A percentile compares a stretch with the other conserved stretches of the same genome.
These are phyloP conservation scores for Rugalucina vietnamica DNA, from an alignment of 2,888 invertebrate species.

Conservation along the genomic window DNA sequence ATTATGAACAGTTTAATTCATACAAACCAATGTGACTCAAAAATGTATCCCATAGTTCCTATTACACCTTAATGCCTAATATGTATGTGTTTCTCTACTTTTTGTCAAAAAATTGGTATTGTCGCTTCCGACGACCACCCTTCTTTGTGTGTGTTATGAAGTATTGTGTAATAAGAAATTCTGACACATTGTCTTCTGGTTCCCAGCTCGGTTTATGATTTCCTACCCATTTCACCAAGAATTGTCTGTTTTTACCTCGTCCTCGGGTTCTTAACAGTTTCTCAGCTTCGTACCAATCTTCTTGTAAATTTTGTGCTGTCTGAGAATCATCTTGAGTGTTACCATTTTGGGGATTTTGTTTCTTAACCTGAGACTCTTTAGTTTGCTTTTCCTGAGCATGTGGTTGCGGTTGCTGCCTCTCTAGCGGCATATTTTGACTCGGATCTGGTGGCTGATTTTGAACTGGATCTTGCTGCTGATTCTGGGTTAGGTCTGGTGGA, in stretches of 20 bases:
- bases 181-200: constrained; percentile 2
- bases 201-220: too few relatives aligned
- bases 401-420: background rate
- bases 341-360: background rate
- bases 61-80: too few relatives aligned
- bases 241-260: background rate
- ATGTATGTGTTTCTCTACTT: too few relatives aligned
- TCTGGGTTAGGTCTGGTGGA: background rate
- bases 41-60: too few relatives aligned
- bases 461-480: background rate
- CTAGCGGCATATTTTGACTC: background rate
- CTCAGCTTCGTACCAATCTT: background rate
- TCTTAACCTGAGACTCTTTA: background rate
- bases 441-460: background rate
- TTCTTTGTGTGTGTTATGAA: constrained; percentile 13
- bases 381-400: background rate
- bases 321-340: background rate
- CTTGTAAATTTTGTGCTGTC: background rate
- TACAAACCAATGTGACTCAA: too few relatives aligned
- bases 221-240: background rate
- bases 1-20: too few relatives aligned
- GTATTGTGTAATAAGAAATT: constrained; percentile 4
- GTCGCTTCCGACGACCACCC: background rate
- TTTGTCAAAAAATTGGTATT: background rate
- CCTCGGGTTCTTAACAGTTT: background rate